These are phyloP conservation scores for Orthosia cruda DNA, from an alignment of 2,888 invertebrate species.

Conservation along the genomic window DNA sequence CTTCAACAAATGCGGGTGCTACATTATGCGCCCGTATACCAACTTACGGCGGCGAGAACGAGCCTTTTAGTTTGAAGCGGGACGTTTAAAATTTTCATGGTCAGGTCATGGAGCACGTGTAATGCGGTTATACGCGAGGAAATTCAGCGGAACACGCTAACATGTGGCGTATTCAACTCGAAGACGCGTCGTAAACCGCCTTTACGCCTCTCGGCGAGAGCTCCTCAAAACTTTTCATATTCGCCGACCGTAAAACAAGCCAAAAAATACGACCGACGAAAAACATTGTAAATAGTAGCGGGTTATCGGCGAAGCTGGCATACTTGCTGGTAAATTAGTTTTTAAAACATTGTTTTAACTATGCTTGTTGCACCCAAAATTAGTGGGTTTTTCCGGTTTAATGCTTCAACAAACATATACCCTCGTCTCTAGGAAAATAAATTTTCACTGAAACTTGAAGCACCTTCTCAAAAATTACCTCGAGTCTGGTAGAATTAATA, in stretches of 20 bases:
- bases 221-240: conserved; percentile 91
- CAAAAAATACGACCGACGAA: conserved; percentile 91
- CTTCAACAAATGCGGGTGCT: conserved; percentile 72
- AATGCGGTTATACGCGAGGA: conserved; percentile 87
- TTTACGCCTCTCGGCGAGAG: conserved; percentile 89
- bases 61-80: conserved; percentile 84
- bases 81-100: conserved; percentile 90
- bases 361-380: conserved; percentile 85
- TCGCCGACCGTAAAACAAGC: conserved; percentile 89
- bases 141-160: conserved; percentile 86
- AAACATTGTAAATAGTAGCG: conserved; percentile 91
- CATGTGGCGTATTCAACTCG: conserved; percentile 89
- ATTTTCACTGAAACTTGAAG: conserved; percentile 34
- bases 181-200: conserved; percentile 91
- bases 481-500: conserved; percentile 41
- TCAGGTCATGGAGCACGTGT: conserved; percentile 88
- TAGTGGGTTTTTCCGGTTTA: conserved; percentile 75
- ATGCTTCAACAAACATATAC: conserved; percentile 19
- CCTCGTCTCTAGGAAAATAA: conserved; percentile 31
- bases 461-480: conserved; percentile 28
- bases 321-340: conserved; percentile 86
- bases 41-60: conserved; percentile 70
- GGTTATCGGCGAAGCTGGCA: conserved; percentile 85
- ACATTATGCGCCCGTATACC: conserved; percentile 71
- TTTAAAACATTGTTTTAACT: conserved; percentile 88